Base-by-base conservation (phyloP, 2,888 invertebrate species). In the Dolichomitus sp. region DNA sequence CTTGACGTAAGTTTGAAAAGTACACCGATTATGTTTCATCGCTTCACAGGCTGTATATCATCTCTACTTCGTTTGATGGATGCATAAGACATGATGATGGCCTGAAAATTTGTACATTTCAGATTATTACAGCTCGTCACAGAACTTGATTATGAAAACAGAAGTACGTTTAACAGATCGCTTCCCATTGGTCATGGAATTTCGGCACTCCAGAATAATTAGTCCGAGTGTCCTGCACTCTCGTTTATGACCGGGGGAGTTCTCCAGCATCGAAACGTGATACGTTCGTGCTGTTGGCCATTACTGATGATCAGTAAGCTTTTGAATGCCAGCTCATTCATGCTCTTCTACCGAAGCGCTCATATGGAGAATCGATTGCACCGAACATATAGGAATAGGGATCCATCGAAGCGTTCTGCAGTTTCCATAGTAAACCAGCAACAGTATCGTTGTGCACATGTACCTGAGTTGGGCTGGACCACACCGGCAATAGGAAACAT, bases 291-390 rank as follows among this genome's bases (percentile, higher is more conserved):
- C 37, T 37, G 61, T 40, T 61, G 37, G 61, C 61, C 61, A 61
- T 61, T 61, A 61, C 37, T 19, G 37, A 40, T 61, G 37, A 70
- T 70, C 69, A 70, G 42, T 57, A 70, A 57, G 69, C 40, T 54
- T 70, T 70, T 70, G 69, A 57, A 69, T 19, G 45, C 59, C 59
- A 42, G 45, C 33, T 59, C 57, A 72, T 72, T 72, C 30, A 59
- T 33, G 59, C 17, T 27, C 45, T 45, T 59, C 6, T 30, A 30
- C 42, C 17, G 40, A 27, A 37, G 37, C 61, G 37, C 37, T n/a
- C 37, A 37, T 37, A 61, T 19, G 61, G 17, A 61, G 61, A 61
- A 61, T 61, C 37, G 61, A 61, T 61, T 61, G 61, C 61, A 17
- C 61, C 19, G 19, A 61, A 37, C 61, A 61, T 61, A 37, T 17